Base-by-base conservation (phyloP, 2,888 invertebrate species). In the Megaustenia siamemsis region DNA sequence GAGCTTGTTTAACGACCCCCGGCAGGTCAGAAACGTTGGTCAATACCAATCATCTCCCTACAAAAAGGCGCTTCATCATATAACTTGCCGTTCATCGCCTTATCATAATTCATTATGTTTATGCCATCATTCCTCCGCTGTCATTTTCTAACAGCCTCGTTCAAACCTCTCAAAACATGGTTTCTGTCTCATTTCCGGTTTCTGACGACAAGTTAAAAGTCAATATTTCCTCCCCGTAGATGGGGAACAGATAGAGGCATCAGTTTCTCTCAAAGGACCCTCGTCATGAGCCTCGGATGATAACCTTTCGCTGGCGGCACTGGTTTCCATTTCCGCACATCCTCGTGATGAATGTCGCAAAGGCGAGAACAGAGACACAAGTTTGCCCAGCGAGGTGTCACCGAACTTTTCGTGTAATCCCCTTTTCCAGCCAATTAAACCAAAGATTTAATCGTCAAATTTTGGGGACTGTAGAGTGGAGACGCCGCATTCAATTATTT, bases 181-280 rank as follows among this genome's bases (percentile, higher is more conserved):
- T 32, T 60, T 83, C 83, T 83, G 83, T 83, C 78, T 83, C 83
- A 83, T 83, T 83, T 83, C 83, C 83, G 83, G 83, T 78, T 83
- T 77, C 78, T 71, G 45, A 71, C 68, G 83, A 83, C 83, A 79
- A 83, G 78, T 78, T 78, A 83, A 83, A 79, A 83, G 83, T 83
- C 83, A 83, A 83, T 83, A 83, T 83, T 83, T 83, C 79, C 83
- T 35, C 71, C 71, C 78, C 83, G 38, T 38, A 53, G 77, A 78
- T 83, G 71, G n/a, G n/a, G 60, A 68, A 49, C 71, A 63, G 53
- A 69, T 53, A 60, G 56, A 71, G 60, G 63, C 8, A 12, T 56
- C 32, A 8, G 40, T 32, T 68, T 43, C 63, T 40, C 78, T 71
- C 69, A 69, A 68, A 71, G 69, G 83, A 69, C 66, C 38, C 68